Percentiles rank a stretch among this genome's conserved stretches.
These are phyloP conservation scores for Hydropsyche betteni DNA, from an alignment of 2,888 invertebrate genomes.

Conservation along the genomic window DNA sequence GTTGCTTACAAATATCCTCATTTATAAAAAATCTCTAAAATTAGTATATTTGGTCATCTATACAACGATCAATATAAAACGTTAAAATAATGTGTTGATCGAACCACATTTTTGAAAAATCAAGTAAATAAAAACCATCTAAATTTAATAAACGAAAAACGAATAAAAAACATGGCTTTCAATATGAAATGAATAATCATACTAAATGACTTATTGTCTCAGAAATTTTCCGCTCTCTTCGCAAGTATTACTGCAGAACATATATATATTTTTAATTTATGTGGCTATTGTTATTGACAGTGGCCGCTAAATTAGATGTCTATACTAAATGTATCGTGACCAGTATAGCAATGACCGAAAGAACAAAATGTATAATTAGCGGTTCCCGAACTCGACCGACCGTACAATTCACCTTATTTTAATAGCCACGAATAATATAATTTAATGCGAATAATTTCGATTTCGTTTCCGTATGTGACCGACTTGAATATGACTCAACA, in stretches of 20 bases:
- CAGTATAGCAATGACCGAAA: conserved; percentile 25
- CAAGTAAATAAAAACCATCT: no score
- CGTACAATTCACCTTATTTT: conserved; percentile 11
- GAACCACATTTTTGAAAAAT: no score
- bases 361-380: conserved; percentile 9
- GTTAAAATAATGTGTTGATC: no score
- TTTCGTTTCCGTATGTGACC: not conserved
- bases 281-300: conserved; percentile 11
- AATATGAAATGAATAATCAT: not conserved
- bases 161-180: not conserved
- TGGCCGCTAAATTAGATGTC: conserved; percentile 16
- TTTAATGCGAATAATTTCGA: not conserved
- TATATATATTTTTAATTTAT: conserved; percentile 17
- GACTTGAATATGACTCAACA: no score
- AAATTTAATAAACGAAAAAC: no score
- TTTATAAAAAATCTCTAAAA: no score
- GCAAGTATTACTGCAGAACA: not conserved
- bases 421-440: conserved; percentile 12
- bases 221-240: not conserved
- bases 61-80: no score
- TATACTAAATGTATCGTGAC: conserved; percentile 18
- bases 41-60: no score
- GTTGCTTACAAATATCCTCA: no score
- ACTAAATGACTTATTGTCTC: not conserved
- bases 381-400: not conserved